A percentile compares a stretch with the other conserved stretches of the same genome.
Conservation (phyloP, 2,888 invertebrate genomes). For the Hemithea aestivaria region DNA sequence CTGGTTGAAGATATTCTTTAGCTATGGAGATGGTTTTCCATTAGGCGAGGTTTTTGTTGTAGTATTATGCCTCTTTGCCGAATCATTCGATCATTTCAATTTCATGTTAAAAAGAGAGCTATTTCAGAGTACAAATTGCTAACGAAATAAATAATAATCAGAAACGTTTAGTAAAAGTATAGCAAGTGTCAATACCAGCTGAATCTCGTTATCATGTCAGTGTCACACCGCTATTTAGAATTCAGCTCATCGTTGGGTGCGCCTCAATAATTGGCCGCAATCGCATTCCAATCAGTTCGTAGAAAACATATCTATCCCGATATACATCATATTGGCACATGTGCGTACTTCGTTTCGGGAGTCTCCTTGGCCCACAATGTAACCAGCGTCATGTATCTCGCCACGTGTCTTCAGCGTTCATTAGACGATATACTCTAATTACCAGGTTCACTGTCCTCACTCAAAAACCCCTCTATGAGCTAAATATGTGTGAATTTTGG, state of each 20-base stretch:
- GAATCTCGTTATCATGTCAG: neutral
- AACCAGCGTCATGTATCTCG: neutral
- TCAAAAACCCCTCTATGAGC: slow-evolving; percentile 24
- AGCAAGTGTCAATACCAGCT: neutral
- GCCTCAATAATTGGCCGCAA: slow-evolving; percentile 18
- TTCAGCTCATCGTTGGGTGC: slow-evolving; percentile 2
- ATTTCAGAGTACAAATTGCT: too few species aligned
- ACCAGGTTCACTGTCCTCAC: slow-evolving; percentile 41
- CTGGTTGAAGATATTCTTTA: too few species aligned
- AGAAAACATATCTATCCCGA: slow-evolving; percentile 4
- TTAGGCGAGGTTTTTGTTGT: too few species aligned
- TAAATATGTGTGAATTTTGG: slow-evolving; percentile 48
- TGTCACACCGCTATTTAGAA: slow-evolving; percentile 13
- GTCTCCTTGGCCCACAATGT: slow-evolving; percentile 56
- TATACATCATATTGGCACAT: slow-evolving; percentile 32
- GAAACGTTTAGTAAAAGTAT: too few species aligned
- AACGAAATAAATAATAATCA: too few species aligned
- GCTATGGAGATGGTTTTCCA: too few species aligned
- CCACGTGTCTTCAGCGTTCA: slow-evolving; percentile 32
- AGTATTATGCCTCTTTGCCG: too few species aligned
- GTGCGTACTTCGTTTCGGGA: slow-evolving; percentile 32
- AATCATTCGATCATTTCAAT: too few species aligned
- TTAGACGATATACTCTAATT: slow-evolving; percentile 30
- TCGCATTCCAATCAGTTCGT: slow-evolving; percentile 18
- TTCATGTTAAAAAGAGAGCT: too few species aligned